These are phyloP conservation scores for Schizothorax lantsangensis DNA, from an alignment of 2,797 vertebrate genomes.

Conservation along the genomic window DNA sequence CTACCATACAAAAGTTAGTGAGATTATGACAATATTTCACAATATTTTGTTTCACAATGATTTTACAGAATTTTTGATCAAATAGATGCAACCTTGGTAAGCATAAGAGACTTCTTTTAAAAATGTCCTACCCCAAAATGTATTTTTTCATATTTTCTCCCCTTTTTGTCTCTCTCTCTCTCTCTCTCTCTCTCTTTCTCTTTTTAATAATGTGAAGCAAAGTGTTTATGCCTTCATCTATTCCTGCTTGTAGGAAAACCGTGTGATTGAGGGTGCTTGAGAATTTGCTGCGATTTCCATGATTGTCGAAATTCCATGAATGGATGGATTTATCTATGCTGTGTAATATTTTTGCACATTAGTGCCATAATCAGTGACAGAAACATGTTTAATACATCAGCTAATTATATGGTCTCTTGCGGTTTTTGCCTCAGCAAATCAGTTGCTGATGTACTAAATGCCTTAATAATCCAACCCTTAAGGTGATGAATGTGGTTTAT, in stretches of 20 bases:
- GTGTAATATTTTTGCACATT: conserved; percentile 23
- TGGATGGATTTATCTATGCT: background rate
- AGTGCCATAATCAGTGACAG: conserved; percentile 17
- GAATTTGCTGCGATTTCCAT: background rate
- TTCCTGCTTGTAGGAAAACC: background rate
- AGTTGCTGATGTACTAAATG: conserved; percentile 11
- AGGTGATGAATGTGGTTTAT: conserved; percentile 33
- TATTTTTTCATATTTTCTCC: background rate
- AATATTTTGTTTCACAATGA: background rate
- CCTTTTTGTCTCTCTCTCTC: background rate
- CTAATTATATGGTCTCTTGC: conserved; percentile 30
- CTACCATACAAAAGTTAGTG: background rate
- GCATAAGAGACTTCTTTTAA: background rate
- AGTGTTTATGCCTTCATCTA: conserved; percentile 9
- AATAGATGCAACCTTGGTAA: background rate
- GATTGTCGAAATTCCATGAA: background rate
- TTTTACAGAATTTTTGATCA: background rate
- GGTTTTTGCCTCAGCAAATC: conserved; percentile 23
- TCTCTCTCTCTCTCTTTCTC: background rate
- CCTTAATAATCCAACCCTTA: conserved; percentile 29
- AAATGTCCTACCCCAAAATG: background rate
- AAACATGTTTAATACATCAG: conserved; percentile 24
- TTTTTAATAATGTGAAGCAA: background rate
- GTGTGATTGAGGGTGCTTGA: background rate
- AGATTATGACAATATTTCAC: background rate